Conservation (phyloP, 2,888 invertebrate genomes). For the Eristalis intricaria region DNA sequence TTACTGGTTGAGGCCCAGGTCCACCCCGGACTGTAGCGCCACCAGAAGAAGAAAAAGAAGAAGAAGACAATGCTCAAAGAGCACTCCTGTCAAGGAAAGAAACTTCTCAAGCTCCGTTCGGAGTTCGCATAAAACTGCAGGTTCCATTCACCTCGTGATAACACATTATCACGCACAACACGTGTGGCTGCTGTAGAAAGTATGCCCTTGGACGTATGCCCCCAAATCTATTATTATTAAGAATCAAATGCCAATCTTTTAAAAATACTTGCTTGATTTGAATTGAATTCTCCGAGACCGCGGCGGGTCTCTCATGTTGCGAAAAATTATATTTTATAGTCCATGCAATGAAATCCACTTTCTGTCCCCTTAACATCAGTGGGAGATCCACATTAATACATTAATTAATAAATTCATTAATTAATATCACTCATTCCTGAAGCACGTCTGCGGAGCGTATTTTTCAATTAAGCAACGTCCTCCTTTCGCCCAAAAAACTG, state of each 20-base stretch:
- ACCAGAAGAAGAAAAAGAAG: too few relatives aligned
- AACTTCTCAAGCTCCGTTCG: too few relatives aligned
- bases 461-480: constrained; percentile 31
- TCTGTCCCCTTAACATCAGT: not conserved
- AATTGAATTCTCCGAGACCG: not conserved
- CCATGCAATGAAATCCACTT: not conserved
- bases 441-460: constrained; percentile 14
- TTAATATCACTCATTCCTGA: constrained; percentile 17
- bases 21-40: too few relatives aligned
- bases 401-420: constrained; percentile 41
- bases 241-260: not conserved
- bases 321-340: not conserved
- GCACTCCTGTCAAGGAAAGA: too few relatives aligned
- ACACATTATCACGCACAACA: too few relatives aligned
- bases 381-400: not conserved
- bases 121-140: too few relatives aligned
- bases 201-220: too few relatives aligned
- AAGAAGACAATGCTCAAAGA: too few relatives aligned
- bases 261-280: not conserved
- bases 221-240: too few relatives aligned
- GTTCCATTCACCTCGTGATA: too few relatives aligned
- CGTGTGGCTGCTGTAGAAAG: too few relatives aligned
- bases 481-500: not conserved
- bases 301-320: not conserved
- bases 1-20: too few relatives aligned